A percentile compares a stretch with the other conserved stretches of the same genome.
Evolutionary conservation across 2,113 vertebrate species (phyloP).

Genomic region (Aix galericulata): DNA sequence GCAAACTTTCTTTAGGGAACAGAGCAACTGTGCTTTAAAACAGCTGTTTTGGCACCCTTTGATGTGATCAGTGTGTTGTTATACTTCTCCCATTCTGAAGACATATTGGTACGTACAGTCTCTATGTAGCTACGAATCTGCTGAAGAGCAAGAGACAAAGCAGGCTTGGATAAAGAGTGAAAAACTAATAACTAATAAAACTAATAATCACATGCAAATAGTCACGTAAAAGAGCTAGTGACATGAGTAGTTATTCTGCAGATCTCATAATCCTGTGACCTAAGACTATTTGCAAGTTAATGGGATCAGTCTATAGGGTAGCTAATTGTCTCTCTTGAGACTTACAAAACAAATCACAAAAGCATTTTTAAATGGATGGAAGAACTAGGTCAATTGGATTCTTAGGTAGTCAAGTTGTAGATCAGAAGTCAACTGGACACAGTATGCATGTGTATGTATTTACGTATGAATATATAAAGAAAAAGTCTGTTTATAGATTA

Average conservation of each 20-base stretch:
- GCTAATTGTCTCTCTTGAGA: neutral
- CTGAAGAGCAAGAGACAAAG: neutral
- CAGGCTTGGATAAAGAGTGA: neutral
- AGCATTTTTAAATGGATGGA: neutral
- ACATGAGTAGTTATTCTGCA: neutral
- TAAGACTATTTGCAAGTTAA: neutral
- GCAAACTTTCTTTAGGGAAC: neutral
- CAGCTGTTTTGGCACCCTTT: neutral
- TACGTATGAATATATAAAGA: neutral
- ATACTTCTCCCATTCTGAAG: neutral
- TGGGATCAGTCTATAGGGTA: neutral
- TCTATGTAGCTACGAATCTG: neutral
- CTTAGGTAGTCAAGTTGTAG: neutral
- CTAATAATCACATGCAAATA: neutral
- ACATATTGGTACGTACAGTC: neutral
- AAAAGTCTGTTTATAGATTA: neutral
- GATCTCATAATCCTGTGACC: neutral
- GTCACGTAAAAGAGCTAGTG: neutral
- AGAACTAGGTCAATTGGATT: neutral
- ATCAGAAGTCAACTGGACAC: neutral
- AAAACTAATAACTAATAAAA: constrained; percentile 40
- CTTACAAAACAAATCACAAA: neutral
- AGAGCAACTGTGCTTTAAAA: neutral
- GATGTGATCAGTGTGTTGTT: neutral
- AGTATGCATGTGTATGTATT: neutral